These are phyloP conservation scores for Etheostoma nigrum DNA, from an alignment of 2,797 vertebrate genomes.

Conservation along the genomic window DNA sequence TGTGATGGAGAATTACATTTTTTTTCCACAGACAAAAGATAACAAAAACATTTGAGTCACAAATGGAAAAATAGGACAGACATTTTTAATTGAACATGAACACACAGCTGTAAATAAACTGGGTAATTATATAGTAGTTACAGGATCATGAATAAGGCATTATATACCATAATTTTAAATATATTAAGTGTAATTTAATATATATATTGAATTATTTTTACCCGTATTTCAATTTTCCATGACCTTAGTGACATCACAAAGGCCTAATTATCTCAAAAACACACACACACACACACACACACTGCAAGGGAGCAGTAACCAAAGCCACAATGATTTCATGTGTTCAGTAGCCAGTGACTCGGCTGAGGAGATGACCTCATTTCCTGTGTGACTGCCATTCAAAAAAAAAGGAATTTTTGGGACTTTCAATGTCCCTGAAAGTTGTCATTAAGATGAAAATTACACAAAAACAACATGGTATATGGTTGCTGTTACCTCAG, in stretches of 20 bases:
- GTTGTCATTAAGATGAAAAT: constrained; percentile 1
- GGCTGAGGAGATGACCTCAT: constrained; percentile 65
- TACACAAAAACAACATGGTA: background rate
- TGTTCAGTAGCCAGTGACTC: constrained; percentile 36
- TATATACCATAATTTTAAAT: constrained; percentile 4
- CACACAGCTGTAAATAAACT: background rate
- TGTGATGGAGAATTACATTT: constrained; percentile 20
- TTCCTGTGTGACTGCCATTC: constrained; percentile 57
- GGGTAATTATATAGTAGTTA: background rate
- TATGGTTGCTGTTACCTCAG: background rate
- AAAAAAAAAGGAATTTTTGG: constrained; percentile 29
- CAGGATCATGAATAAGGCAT: background rate
- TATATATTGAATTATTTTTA: background rate
- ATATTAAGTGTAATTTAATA: background rate
- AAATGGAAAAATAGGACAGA: background rate
- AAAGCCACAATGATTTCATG: constrained; percentile 65
- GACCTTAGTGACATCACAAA: constrained; percentile 39
- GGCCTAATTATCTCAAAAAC: constrained; percentile 26
- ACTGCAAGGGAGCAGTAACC: constrained; percentile 31
- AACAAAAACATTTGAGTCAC: constrained; percentile 23
- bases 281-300: constrained; percentile 11
- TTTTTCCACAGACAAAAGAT: constrained; percentile 43
- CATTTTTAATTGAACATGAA: background rate
- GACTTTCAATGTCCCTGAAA: constrained; percentile 37
- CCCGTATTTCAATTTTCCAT: constrained; percentile 7